Percentiles rank a stretch among this genome's conserved stretches.
Conservation (phyloP, 2,113 vertebrate genomes). For the Brachirus orientalis region DNA sequence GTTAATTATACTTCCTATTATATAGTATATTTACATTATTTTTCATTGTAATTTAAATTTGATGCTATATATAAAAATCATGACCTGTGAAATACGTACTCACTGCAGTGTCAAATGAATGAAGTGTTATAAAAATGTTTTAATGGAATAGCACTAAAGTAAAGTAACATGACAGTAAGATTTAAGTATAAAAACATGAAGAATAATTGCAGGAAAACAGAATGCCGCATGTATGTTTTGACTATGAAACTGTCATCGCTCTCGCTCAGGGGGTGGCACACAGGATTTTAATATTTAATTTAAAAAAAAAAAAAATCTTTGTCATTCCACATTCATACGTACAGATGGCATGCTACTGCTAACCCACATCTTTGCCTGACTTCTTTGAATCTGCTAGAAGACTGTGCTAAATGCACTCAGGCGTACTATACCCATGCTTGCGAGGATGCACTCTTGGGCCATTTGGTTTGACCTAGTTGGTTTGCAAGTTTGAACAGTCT, state of each 20-base stretch:
- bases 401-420: conserved; percentile 17
- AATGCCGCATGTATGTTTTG: conserved; percentile 29
- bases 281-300: conserved; percentile 73
- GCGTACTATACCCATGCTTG: neutral
- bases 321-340: conserved; percentile 59
- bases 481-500: neutral
- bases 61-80: no score
- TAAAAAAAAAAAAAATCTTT: conserved; percentile 32
- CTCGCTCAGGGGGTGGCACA: conserved; percentile 47
- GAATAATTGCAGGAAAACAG: conserved; percentile 11
- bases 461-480: conserved; percentile 58
- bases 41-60: no score
- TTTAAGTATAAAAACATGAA: neutral
- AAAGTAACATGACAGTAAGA: neutral
- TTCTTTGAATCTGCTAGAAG: conserved; percentile 30
- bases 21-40: no score
- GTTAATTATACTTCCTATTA: no score
- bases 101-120: neutral
- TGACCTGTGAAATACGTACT: no score
- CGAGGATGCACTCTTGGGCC: conserved; percentile 36
- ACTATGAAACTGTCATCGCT: conserved; percentile 35
- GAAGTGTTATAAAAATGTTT: neutral
- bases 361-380: conserved; percentile 57
- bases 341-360: conserved; percentile 51
- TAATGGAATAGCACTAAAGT: neutral